Conservation (phyloP, 2,888 invertebrate species). For the Portevinia maculata region DNA sequence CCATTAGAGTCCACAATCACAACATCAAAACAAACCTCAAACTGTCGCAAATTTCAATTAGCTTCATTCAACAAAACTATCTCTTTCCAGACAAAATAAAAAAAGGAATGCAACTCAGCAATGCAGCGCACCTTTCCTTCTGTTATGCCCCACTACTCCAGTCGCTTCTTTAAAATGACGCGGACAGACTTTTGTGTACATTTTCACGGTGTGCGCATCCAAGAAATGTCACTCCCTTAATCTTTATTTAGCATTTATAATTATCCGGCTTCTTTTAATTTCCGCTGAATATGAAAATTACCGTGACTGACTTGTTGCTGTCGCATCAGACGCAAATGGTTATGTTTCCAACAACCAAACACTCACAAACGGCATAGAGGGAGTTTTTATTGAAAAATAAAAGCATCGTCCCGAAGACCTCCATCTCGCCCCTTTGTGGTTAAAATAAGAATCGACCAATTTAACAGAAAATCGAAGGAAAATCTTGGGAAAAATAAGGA, state of each 20-base stretch:
- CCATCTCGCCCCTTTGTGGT: slow-evolving; percentile 30
- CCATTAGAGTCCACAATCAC: slow-evolving; percentile 20
- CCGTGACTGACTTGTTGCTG: slow-evolving; percentile 74
- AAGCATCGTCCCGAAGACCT: slow-evolving; percentile 17
- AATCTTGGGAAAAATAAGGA: slow-evolving; percentile 58
- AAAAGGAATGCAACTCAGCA: slow-evolving; percentile 17
- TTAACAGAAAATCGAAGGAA: slow-evolving; percentile 72
- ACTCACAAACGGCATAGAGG: slow-evolving; percentile 20
- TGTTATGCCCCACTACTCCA: not conserved
- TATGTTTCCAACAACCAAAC: slow-evolving; percentile 31
- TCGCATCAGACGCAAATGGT: slow-evolving; percentile 61
- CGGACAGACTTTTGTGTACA: slow-evolving; percentile 62
- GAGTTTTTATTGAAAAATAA: slow-evolving; percentile 48
- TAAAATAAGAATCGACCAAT: slow-evolving; percentile 73
- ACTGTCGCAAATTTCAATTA: slow-evolving; percentile 62
- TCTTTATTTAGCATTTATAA: slow-evolving; percentile 73
- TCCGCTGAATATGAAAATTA: slow-evolving; percentile 74
- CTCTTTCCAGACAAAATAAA: not conserved
- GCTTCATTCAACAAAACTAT: slow-evolving; percentile 64
- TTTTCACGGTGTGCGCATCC: slow-evolving; percentile 67
- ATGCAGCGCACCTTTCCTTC: slow-evolving; percentile 42
- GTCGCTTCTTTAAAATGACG: slow-evolving; percentile 22
- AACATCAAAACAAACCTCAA: slow-evolving; percentile 47
- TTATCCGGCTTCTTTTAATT: slow-evolving; percentile 74
- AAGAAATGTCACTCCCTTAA: slow-evolving; percentile 66